A percentile compares a stretch with the other conserved stretches of the same genome.
Conservation (phyloP, 2,113 vertebrate species). For the Ochotona curzoniae region DNA sequence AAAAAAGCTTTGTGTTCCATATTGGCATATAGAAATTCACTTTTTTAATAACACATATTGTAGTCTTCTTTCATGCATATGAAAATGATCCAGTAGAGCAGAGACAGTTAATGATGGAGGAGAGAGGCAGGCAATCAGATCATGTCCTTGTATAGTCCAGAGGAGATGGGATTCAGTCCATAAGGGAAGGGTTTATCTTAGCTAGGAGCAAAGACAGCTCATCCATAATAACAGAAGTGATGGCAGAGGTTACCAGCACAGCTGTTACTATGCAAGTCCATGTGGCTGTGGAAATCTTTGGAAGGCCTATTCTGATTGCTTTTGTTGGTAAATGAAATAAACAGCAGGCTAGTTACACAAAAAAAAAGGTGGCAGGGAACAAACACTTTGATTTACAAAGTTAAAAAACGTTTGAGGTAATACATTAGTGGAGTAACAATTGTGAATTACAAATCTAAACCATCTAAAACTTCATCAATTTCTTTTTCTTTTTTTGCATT, state of each 20-base stretch:
- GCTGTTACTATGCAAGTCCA: background rate
- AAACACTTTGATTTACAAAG: background rate
- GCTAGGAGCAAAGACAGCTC: constrained; percentile 33
- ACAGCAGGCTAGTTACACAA: background rate
- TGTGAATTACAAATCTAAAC: background rate
- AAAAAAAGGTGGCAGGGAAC: background rate
- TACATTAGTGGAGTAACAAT: background rate
- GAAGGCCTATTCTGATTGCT: background rate
- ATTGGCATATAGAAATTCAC: background rate
- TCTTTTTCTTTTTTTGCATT: background rate
- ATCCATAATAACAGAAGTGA: constrained; percentile 43
- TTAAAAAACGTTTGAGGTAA: background rate
- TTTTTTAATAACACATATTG: background rate
- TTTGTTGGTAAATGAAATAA: constrained; percentile 24
- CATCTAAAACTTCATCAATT: background rate
- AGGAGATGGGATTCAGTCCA: constrained; percentile 6
- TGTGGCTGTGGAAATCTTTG: background rate
- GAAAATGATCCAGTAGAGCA: background rate
- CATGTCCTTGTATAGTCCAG: background rate
- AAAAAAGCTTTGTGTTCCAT: background rate
- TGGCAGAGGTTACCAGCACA: constrained; percentile 47
- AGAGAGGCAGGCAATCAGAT: background rate
- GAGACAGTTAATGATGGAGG: background rate
- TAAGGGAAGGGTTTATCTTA: constrained; percentile 15
- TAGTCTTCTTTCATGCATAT: background rate